Evolutionary conservation across 2,797 vertebrate species (phyloP).

Genomic region (Cynodonichthys magdalenae): DNA sequence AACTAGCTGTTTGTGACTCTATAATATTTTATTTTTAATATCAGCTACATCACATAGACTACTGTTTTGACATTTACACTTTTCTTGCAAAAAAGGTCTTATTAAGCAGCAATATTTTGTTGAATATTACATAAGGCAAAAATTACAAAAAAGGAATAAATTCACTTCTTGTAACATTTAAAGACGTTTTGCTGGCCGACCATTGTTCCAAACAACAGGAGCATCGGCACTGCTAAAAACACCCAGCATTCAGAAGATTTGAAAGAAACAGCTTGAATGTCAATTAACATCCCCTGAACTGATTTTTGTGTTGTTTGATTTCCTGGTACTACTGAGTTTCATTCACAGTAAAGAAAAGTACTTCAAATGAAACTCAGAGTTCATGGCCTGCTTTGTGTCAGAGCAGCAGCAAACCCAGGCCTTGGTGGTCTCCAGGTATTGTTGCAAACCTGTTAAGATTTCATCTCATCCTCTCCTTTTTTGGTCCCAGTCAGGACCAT

Average conservation of each 20-base stretch:
- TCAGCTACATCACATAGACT: neutral
- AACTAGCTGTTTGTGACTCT: conserved; percentile 3
- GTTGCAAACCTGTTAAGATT: neutral
- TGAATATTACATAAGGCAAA: neutral
- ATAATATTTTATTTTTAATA: conserved; percentile 3
- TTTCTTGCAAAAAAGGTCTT: neutral
- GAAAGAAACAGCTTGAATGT: neutral
- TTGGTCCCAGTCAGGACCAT: neutral
- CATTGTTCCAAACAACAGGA: neutral
- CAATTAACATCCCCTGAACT: neutral
- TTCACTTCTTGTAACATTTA: neutral
- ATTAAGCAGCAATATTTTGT: neutral
- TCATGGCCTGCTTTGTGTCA: neutral
- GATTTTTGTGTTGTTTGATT: neutral
- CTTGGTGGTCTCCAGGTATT: neutral
- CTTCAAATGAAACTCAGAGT: neutral
- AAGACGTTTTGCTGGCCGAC: neutral
- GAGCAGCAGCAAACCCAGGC: neutral
- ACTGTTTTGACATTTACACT: conserved; percentile 15
- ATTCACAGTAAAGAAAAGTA: neutral
- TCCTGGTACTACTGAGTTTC: neutral
- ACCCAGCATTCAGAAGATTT: neutral
- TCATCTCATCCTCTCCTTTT: neutral
- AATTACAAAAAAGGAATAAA: neutral
- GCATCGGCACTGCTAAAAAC: neutral